Evolutionary conservation across 2,113 vertebrate species (phyloP).

Genomic region (Anarrhichthys ocellatus): DNA sequence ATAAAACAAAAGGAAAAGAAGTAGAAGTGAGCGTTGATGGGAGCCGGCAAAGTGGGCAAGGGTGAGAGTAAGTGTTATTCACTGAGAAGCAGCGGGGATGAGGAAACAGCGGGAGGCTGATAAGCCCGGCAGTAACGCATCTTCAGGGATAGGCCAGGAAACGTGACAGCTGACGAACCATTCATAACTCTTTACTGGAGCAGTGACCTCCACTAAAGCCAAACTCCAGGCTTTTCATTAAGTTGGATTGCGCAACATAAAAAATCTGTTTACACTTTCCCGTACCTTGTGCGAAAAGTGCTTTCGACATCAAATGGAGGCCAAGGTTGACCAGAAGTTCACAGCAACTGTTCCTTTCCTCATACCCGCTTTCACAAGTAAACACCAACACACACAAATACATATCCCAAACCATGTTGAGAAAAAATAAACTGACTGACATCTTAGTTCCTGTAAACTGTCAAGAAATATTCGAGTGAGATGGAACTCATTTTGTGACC

Average conservation of each 20-base stretch:
- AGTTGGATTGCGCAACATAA: slow-evolving; percentile 22
- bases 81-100: slow-evolving; percentile 27
- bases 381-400: slow-evolving; percentile 14
- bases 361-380: background rate
- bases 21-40: slow-evolving; percentile 29
- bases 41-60: slow-evolving; percentile 1
- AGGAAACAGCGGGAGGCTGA: slow-evolving; percentile 37
- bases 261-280: slow-evolving; percentile 5
- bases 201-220: background rate
- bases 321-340: slow-evolving; percentile 32
- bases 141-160: slow-evolving; percentile 15
- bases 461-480: background rate
- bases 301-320: background rate
- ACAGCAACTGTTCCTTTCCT: slow-evolving; percentile 2
- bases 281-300: background rate
- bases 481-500: slow-evolving; percentile 12
- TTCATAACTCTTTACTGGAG: slow-evolving; percentile 6
- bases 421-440: background rate
- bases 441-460: background rate
- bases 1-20: slow-evolving; percentile 52
- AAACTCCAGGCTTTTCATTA: slow-evolving; percentile 14
- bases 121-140: slow-evolving; percentile 37
- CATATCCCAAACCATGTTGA: background rate
- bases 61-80: slow-evolving; percentile 34
- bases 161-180: slow-evolving; percentile 27